A percentile compares a stretch with the other conserved stretches of the same genome.
These are phyloP conservation scores for Corydoras sp. DNA, from an alignment of 2,113 vertebrate genomes.

Conservation along the genomic window DNA sequence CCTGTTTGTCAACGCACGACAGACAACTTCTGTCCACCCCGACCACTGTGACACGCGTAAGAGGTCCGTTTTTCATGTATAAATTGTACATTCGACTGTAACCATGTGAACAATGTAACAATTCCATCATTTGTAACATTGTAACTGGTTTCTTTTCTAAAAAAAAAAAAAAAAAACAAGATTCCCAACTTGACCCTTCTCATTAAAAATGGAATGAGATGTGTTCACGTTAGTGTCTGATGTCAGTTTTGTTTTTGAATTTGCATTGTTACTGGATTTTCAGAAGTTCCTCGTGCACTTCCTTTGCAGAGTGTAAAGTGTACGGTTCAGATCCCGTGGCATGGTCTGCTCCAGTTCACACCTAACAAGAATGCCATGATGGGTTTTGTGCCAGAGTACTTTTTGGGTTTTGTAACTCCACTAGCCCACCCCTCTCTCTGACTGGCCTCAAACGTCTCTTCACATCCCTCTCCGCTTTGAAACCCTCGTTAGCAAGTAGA, in stretches of 20 bases:
- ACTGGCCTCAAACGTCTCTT: conserved; percentile 34
- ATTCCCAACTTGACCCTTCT: conserved; percentile 70
- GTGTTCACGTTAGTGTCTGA: conserved; percentile 47
- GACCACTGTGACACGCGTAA: conserved; percentile 68
- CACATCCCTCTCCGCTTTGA: conserved; percentile 47
- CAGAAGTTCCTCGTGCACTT: no score
- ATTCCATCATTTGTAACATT: conserved; percentile 82
- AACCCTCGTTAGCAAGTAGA: conserved; percentile 59
- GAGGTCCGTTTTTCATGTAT: conserved; percentile 69
- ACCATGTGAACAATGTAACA: conserved; percentile 82
- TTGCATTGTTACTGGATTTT: no score
- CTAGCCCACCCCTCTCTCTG: no score
- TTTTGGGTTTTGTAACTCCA: no score
- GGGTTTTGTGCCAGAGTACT: no score
- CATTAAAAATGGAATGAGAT: conserved; percentile 67
- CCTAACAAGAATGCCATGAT: no score
- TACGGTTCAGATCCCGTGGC: no score
- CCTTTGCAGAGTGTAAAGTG: no score
- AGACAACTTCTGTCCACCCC: conserved; percentile 56
- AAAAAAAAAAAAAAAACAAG: conserved; percentile 45
- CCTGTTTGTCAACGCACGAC: conserved; percentile 11
- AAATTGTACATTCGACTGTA: conserved; percentile 79
- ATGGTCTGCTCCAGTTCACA: no score
- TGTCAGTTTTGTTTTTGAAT: no score
- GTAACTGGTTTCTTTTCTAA: conserved; percentile 80